Evolutionary conservation across 2,113 vertebrate genomes (phyloP).

Genomic region (Macrotis lagotis): DNA sequence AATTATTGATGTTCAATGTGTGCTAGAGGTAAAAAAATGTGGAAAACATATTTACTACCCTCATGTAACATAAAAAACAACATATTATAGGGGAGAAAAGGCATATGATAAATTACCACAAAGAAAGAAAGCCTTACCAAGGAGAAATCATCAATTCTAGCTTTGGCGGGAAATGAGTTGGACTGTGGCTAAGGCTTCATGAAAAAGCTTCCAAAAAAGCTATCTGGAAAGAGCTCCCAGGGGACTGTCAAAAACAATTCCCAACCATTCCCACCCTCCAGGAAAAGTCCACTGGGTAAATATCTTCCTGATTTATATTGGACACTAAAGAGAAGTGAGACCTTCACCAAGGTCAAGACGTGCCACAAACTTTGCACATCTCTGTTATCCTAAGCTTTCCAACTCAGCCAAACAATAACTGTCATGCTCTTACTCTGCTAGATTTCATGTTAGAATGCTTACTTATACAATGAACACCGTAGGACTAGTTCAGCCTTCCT

Average conservation of each 20-base stretch:
- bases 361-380: neutral
- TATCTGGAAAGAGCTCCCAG: neutral
- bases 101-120: neutral
- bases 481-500: neutral
- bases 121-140: neutral
- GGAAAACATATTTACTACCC: neutral
- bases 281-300: neutral
- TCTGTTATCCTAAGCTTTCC: neutral
- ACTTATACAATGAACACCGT: neutral
- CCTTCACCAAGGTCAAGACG: neutral
- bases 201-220: neutral
- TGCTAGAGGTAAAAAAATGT: neutral
- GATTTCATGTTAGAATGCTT: neutral
- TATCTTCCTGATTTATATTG: neutral
- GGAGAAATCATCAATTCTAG: neutral
- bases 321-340: neutral
- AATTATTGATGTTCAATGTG: neutral
- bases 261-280: accelerated
- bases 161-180: neutral
- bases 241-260: neutral
- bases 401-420: neutral
- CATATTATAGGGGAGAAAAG: neutral
- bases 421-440: neutral
- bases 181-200: neutral
- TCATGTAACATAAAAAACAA: neutral